Evolutionary conservation across 2,888 invertebrate species (phyloP), one percentile per base, ranked within the genome.

Genomic region (Xylota segnis): DNA sequence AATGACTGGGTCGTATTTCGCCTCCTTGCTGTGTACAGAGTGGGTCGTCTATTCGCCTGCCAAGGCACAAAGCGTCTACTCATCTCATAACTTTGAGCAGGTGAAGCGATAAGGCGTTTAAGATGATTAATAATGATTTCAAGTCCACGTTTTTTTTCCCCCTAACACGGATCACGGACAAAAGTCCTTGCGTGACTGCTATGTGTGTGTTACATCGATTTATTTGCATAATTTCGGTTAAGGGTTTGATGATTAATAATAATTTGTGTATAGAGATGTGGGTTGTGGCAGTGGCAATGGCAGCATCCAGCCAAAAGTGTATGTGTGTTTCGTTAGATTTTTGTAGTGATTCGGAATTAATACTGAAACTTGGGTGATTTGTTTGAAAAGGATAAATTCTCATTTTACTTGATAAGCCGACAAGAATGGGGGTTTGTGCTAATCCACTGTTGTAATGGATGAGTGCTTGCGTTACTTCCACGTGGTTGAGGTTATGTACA

Each of bases 91-190:
- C 43, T 52, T 63, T 50, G 27, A 12, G 45, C 71, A 65, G 65
- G 65, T 72, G 65, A 66, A 32, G 58, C 52, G 70, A 61, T 71
- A 58, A 82, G 70, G 68, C 71, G 61, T 83, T 76, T 72, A 77
- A 43, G 77, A 77, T 72, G 71, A 83, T 83, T 83, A 83, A 77
- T 83, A 83, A 66, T 72, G 71, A 71, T 81, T 71, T 63, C 29
- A 34, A 59, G 18, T 2, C 23, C n/a, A n/a, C n/a, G n/a, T 40
- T 29, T 59, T 40, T 59, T 32, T 50, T 54, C 12, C 3, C 37
- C 6, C 40, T 43, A 32, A 5, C 10, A 58, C 10, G 32, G 63
- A 45, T 32, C 12, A n/a, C n/a, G 18, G 16, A 23, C 29, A 12
- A 66, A 54, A 37, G 66, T 66, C 40, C 56, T 76, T 50, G 76